phyloP scores from a whole-genome alignment of 2,113 vertebrate species.

The Cinclus cinclus region DNA sequence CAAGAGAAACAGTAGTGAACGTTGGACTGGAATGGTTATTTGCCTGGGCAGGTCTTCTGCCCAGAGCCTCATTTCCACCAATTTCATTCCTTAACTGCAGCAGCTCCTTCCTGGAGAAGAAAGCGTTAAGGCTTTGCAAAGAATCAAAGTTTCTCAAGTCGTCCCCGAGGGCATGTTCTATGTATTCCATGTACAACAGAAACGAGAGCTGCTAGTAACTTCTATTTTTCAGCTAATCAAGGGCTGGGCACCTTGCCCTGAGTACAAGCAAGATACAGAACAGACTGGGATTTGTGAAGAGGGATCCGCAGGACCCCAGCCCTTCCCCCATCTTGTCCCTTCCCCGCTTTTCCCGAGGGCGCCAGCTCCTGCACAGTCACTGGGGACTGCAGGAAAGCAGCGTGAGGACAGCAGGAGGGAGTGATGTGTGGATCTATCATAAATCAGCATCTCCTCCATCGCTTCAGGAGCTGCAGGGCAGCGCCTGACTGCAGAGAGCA shows the following conservation, averaged over 20 bases:
- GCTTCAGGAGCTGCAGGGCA: not conserved
- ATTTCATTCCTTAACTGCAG: not conserved
- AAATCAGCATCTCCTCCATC: not conserved
- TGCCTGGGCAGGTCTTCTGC: not conserved
- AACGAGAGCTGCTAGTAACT: not conserved
- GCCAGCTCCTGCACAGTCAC: not conserved
- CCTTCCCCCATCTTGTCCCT: not conserved
- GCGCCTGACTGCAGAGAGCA: not conserved
- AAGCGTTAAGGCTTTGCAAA: not conserved
- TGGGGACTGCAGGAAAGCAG: not conserved
- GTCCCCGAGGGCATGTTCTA: not conserved
- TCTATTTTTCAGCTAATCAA: conserved; percentile 12
- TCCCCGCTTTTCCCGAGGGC: not conserved
- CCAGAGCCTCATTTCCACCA: not conserved
- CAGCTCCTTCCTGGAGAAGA: not conserved
- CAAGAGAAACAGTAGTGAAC: not conserved
- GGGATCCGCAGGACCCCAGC: not conserved
- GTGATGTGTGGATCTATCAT: not conserved
- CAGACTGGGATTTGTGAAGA: not conserved
- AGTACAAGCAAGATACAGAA: not conserved
- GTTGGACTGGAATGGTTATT: not conserved
- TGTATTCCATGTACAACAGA: not conserved
- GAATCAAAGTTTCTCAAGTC: conserved; percentile 3
- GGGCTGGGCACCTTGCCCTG: not conserved
- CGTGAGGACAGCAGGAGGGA: not conserved